phyloP scores from a whole-genome alignment of 2,113 vertebrate species.

The Apteryx mantelli region DNA sequence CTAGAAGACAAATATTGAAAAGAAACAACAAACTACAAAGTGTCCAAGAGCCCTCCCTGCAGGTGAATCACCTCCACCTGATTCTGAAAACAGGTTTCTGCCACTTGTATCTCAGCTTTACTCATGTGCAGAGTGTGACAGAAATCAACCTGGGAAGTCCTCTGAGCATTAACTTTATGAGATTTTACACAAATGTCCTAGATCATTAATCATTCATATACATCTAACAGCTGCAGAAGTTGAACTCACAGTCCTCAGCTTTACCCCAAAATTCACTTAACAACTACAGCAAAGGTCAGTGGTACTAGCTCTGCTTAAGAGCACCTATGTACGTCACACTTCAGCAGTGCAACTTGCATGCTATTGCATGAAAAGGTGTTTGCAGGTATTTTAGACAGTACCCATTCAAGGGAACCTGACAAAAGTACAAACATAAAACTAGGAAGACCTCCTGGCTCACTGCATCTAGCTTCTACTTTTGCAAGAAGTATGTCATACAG shows the following conservation, averaged over 20 bases:
- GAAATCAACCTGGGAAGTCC: not conserved
- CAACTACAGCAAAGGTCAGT: not conserved
- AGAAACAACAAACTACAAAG: not conserved
- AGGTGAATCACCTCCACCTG: not conserved
- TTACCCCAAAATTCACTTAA: not conserved
- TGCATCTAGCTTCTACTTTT: not conserved
- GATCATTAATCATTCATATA: not conserved
- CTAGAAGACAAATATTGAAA: not conserved
- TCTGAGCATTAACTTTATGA: not conserved
- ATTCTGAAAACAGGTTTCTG: not conserved
- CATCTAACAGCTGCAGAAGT: rapidly evolving
- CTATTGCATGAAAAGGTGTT: not conserved
- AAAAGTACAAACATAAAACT: not conserved
- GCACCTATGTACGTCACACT: rapidly evolving
- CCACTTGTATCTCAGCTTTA: not conserved
- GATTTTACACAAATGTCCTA: not conserved
- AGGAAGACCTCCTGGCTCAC: not conserved
- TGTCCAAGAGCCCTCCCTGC: not conserved
- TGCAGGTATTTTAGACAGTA: not conserved
- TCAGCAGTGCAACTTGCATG: not conserved
- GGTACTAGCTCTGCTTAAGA: not conserved
- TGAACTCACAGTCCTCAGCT: not conserved
- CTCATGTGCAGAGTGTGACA: not conserved
- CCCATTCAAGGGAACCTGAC: not conserved
- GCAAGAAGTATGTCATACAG: rapidly evolving